Evolutionary conservation across 2,797 vertebrate species (phyloP).

Genomic region (Microctenopoma stevenorrisi): DNA sequence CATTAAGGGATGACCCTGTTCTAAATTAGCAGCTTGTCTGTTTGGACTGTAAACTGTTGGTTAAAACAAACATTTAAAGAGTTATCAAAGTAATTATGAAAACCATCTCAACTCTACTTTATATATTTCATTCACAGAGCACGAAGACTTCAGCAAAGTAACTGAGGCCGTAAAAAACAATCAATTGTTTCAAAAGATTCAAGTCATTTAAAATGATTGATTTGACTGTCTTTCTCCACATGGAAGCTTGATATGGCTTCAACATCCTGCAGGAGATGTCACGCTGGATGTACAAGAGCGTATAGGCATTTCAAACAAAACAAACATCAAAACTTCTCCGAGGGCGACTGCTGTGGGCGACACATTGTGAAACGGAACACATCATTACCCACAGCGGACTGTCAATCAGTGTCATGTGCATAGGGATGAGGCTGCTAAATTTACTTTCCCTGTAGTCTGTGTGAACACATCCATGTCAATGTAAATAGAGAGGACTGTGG

Average conservation of each 20-base stretch:
- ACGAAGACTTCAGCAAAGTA: not conserved
- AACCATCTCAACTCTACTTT: not conserved
- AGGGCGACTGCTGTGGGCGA: constrained; percentile 68
- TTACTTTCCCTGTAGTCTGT: constrained; percentile 49
- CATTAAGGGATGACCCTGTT: too few relatives aligned
- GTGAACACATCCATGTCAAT: constrained; percentile 33
- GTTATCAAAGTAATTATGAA: too few relatives aligned
- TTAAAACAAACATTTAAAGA: too few relatives aligned
- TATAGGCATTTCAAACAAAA: constrained; percentile 67
- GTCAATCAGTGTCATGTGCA: constrained; percentile 72
- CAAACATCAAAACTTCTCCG: constrained; percentile 66
- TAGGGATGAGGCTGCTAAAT: constrained; percentile 58
- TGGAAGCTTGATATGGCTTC: constrained; percentile 36
- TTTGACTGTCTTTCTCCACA: constrained; percentile 24
- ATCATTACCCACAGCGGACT: constrained; percentile 69
- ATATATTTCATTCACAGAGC: not conserved
- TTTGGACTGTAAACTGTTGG: too few relatives aligned
- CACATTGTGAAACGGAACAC: constrained; percentile 60
- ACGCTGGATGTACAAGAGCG: constrained; percentile 31
- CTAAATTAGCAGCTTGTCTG: too few relatives aligned
- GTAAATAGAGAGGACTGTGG: constrained; percentile 35
- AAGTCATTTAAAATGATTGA: constrained; percentile 6
- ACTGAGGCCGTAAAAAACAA: not conserved
- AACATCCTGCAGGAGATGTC: constrained; percentile 41
- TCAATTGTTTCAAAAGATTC: constrained; percentile 4